Percentiles rank a stretch among this genome's conserved stretches.
Conservation (phyloP, 2,113 vertebrate genomes). For the Indicator maculatus region DNA sequence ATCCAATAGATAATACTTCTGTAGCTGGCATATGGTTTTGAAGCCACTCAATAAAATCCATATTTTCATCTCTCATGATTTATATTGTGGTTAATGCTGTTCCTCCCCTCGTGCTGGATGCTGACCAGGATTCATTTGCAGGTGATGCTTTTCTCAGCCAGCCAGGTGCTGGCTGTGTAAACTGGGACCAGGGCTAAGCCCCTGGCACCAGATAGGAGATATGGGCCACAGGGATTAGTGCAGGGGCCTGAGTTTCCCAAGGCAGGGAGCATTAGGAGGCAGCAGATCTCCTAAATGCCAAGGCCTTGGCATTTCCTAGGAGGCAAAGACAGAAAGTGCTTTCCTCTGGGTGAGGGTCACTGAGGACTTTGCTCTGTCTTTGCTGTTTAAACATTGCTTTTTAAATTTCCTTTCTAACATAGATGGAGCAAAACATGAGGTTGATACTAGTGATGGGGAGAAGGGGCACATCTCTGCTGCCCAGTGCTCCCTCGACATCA, state of each 20-base stretch:
- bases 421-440: not conserved
- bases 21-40: slow-evolving; percentile 49
- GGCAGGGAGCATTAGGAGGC: not conserved
- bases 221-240: slow-evolving; percentile 44
- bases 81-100: not conserved
- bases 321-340: not conserved
- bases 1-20: slow-evolving; percentile 66
- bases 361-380: not conserved
- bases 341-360: not conserved
- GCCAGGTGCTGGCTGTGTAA: slow-evolving; percentile 1
- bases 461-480: not conserved
- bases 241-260: not conserved
- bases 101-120: not conserved
- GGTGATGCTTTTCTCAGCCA: slow-evolving; percentile 2
- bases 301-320: slow-evolving; percentile 40
- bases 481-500: fast-evolving
- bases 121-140: not conserved
- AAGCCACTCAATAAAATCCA: slow-evolving; percentile 50
- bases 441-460: not conserved
- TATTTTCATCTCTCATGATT: slow-evolving; percentile 49
- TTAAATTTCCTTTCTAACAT: not conserved
- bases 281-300: slow-evolving; percentile 60
- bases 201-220: not conserved
- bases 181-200: not conserved
- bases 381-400: not conserved